phyloP scores from a whole-genome alignment of 2,888 invertebrate species.

The Xestia rhomboidea region DNA sequence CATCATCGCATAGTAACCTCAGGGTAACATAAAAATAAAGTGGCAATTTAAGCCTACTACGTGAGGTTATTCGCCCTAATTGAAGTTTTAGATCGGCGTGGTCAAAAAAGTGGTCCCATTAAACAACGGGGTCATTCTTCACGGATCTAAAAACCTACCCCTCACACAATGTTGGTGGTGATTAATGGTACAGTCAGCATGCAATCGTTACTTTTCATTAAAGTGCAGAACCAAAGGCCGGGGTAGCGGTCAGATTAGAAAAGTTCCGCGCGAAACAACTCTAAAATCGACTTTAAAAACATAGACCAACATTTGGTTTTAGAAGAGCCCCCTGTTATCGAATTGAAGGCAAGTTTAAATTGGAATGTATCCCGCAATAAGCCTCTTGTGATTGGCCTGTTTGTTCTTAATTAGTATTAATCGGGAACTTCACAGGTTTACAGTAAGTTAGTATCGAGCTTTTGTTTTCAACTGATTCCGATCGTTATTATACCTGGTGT shows the following conservation, averaged over 20 bases:
- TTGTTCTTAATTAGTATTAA: slow-evolving; percentile 90
- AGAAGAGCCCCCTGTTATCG: slow-evolving; percentile 81
- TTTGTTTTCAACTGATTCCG: slow-evolving; percentile 58
- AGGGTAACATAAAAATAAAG: slow-evolving; percentile 43
- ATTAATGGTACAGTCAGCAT: slow-evolving; percentile 88
- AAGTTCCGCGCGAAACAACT: slow-evolving; percentile 87
- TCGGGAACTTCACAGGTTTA: slow-evolving; percentile 82
- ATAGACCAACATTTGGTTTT: slow-evolving; percentile 89
- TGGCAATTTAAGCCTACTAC: slow-evolving; percentile 23
- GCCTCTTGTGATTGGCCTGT: slow-evolving; percentile 90
- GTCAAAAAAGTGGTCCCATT: slow-evolving; percentile 52
- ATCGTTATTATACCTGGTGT: slow-evolving; percentile 39
- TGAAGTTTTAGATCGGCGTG: slow-evolving; percentile 46
- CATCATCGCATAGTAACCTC: slow-evolving; percentile 14
- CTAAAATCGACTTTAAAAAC: slow-evolving; percentile 90
- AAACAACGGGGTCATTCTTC: slow-evolving; percentile 68
- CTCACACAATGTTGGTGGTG: slow-evolving; percentile 76
- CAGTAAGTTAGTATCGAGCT: slow-evolving; percentile 62
- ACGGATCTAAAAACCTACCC: slow-evolving; percentile 72
- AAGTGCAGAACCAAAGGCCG: slow-evolving; percentile 87
- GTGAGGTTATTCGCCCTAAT: slow-evolving; percentile 37
- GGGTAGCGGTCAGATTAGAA: slow-evolving; percentile 89
- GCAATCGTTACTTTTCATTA: slow-evolving; percentile 91
- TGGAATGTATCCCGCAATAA: slow-evolving; percentile 90
- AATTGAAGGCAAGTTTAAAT: slow-evolving; percentile 90